A percentile compares a stretch with the other conserved stretches of the same genome.
phyloP scores from a whole-genome alignment of 2,113 vertebrate genomes.

The Rhagologus leucostigma region DNA sequence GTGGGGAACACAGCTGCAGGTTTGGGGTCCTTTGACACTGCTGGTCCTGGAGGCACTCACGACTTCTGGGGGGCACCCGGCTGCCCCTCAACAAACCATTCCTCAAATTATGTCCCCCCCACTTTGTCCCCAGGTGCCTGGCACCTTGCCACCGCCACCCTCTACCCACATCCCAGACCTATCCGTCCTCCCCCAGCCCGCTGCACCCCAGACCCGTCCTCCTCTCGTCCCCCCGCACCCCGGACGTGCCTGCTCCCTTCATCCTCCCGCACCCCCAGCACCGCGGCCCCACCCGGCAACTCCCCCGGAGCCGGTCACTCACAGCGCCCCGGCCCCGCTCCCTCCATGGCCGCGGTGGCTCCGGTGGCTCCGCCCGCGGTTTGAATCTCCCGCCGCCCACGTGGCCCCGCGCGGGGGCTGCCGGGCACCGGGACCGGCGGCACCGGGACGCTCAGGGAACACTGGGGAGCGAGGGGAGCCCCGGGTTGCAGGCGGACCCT shows the following conservation, averaged over 20 bases:
- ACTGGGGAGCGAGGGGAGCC: not conserved
- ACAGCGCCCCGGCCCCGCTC: not conserved
- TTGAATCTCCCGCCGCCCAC: not conserved
- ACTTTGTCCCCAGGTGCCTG: not conserved
- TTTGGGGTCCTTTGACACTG: not conserved
- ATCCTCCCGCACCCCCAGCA: not conserved
- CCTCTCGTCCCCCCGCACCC: not conserved
- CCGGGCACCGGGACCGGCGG: not conserved
- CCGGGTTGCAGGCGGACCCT: not conserved
- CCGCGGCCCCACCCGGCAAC: too few species aligned
- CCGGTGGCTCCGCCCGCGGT: not conserved
- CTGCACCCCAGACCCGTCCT: too few species aligned
- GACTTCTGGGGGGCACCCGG: not conserved
- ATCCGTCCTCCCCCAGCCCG: too few species aligned
- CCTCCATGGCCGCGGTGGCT: not conserved
- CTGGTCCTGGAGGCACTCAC: not conserved
- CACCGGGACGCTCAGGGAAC: too few species aligned
- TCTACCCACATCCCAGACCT: too few species aligned
- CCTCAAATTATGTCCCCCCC: not conserved
- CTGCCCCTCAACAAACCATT: not conserved
- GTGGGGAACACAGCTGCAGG: not conserved
- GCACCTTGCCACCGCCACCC: rapidly evolving
- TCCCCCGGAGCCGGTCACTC: not conserved
- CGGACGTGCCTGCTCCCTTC: not conserved
- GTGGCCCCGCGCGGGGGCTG: not conserved